Conservation (phyloP, 2,113 vertebrate species). For the Acrocephalus arundinaceus region DNA sequence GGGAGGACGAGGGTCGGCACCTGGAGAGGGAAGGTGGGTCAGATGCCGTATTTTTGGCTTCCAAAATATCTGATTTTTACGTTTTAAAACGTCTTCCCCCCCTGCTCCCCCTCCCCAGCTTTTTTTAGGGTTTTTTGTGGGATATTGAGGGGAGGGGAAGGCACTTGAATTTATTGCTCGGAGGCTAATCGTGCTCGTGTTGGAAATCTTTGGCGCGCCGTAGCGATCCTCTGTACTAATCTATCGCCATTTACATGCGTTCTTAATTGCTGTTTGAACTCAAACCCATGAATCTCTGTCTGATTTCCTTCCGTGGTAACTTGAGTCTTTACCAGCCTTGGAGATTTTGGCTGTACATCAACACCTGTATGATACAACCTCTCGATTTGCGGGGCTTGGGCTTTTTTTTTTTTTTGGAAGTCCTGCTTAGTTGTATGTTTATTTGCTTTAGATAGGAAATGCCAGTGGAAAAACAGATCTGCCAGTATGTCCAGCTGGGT, state of each 20-base stretch:
- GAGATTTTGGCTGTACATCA: neutral
- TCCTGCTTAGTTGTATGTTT: neutral
- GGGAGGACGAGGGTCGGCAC: neutral
- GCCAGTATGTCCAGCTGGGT: neutral
- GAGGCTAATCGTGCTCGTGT: neutral
- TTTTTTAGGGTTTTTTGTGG: neutral
- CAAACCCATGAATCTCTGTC: neutral
- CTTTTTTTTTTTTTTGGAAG: neutral
- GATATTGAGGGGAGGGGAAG: neutral
- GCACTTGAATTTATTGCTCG: neutral
- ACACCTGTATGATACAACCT: neutral
- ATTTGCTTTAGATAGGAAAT: neutral
- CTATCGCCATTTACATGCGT: neutral
- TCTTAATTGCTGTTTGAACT: constrained; percentile 15
- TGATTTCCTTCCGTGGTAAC: neutral
- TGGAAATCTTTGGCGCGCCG: rapidly evolving
- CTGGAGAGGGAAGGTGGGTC: constrained; percentile 64
- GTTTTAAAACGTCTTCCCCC: rapidly evolving
- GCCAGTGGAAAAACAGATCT: neutral
- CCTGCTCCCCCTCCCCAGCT: rapidly evolving
- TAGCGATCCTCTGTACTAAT: neutral
- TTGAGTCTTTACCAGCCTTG: neutral
- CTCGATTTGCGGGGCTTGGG: neutral
- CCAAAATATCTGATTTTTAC: neutral
- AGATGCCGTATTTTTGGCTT: neutral